Evolutionary conservation across 2,888 invertebrate genomes (phyloP).

Genomic region (Dolichomitus sp.): DNA sequence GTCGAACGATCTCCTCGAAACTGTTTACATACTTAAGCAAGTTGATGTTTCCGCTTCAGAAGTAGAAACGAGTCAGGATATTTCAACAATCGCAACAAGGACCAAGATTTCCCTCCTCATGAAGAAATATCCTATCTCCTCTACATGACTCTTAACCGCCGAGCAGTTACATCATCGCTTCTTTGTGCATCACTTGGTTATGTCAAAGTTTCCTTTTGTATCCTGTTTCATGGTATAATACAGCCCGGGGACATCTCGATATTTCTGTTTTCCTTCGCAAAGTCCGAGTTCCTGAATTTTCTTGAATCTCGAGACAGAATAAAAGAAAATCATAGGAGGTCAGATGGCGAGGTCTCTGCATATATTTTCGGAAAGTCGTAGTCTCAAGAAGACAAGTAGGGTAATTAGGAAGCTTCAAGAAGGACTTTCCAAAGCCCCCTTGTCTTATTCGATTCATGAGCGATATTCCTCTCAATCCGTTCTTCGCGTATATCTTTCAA

Average conservation of each 20-base stretch:
- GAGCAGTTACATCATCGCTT: slow-evolving; percentile 4
- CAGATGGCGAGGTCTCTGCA: not conserved
- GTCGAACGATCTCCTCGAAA: slow-evolving; percentile 59
- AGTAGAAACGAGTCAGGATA: slow-evolving; percentile 49
- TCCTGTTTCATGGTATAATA: not conserved
- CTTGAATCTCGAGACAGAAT: slow-evolving; percentile 28
- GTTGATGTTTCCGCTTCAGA: slow-evolving; percentile 20
- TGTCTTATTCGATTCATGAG: slow-evolving; percentile 33
- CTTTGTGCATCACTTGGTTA: slow-evolving; percentile 59
- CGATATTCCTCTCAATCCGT: slow-evolving; percentile 1
- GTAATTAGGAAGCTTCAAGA: slow-evolving; percentile 40
- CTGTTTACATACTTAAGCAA: slow-evolving; percentile 15
- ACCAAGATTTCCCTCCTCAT: slow-evolving; percentile 34
- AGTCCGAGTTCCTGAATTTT: slow-evolving; percentile 5
- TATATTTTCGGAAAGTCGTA: slow-evolving; percentile 30
- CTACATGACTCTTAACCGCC: slow-evolving; percentile 21
- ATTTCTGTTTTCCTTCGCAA: slow-evolving; percentile 13
- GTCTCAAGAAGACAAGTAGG: slow-evolving; percentile 21
- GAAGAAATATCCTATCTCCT: slow-evolving; percentile 58
- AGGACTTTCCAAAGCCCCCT: slow-evolving; percentile 19
- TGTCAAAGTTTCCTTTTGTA: slow-evolving; percentile 43
- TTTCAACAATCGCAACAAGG: slow-evolving; percentile 48
- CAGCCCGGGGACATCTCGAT: slow-evolving; percentile 2
- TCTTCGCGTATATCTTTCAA: slow-evolving; percentile 18
- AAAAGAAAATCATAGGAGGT: not conserved